Percentiles rank a stretch among this genome's conserved stretches.
Evolutionary conservation across 2,797 vertebrate species (phyloP).

Genomic region (Limnodromus scolopaceus): DNA sequence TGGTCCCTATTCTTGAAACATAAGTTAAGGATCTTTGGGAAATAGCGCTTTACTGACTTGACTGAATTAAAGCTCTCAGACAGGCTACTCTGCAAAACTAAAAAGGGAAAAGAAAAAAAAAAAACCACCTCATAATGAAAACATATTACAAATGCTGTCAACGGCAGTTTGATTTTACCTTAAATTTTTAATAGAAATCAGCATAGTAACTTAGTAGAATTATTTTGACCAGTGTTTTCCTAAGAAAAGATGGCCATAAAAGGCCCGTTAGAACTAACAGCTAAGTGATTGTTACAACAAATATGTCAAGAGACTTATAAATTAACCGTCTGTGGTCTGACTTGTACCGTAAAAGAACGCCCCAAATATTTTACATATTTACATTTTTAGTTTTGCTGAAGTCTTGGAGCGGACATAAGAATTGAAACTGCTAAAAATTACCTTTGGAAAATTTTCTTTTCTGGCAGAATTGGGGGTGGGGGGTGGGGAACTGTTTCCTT

Average conservation of each 20-base stretch:
- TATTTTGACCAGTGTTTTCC: not conserved
- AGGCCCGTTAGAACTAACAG: not conserved
- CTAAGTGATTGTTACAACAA: not conserved
- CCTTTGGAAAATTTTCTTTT: not conserved
- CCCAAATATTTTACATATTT: not conserved
- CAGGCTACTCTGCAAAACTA: not conserved
- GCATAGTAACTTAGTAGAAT: not conserved
- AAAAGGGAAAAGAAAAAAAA: not conserved
- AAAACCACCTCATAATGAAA: not conserved
- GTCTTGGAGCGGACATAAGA: not conserved
- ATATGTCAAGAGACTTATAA: not conserved
- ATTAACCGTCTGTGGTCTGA: not conserved
- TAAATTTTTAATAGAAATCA: not conserved
- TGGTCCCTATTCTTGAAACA: not conserved
- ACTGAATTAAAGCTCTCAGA: constrained; percentile 40
- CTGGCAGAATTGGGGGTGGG: not conserved
- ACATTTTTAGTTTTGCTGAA: not conserved
- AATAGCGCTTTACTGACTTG: constrained; percentile 51
- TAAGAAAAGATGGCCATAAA: not conserved
- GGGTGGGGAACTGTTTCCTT: not conserved
- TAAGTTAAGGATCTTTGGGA: constrained; percentile 54
- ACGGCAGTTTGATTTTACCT: not conserved
- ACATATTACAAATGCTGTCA: not conserved
- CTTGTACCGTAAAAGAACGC: not conserved
- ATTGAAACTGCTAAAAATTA: not conserved